A percentile compares a stretch with the other conserved stretches of the same genome.
Evolutionary conservation across 2,113 vertebrate genomes (phyloP).

Genomic region (Oostethus manadensis): DNA sequence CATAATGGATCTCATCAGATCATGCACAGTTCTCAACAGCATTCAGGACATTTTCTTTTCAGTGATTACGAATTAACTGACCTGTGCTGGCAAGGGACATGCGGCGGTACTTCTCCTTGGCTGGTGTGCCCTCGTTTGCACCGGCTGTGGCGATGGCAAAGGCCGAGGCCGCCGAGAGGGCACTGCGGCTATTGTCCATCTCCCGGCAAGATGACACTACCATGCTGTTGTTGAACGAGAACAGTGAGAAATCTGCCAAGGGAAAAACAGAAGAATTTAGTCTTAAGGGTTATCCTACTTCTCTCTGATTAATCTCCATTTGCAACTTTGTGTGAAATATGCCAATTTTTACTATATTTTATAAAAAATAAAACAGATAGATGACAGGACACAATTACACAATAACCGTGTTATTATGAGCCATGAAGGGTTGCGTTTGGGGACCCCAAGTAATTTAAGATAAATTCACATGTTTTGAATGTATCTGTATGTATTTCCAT

Average conservation of each 20-base stretch:
- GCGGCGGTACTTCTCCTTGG: conserved; percentile 92
- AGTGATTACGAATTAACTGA: conserved; percentile 36
- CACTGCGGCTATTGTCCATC: conserved; percentile 84
- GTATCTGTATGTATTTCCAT: no score
- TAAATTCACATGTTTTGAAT: no score
- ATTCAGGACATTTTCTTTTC: not conserved
- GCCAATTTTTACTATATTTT: no score
- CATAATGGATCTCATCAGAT: no score
- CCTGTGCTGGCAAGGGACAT: conserved; percentile 92
- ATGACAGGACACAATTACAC: no score
- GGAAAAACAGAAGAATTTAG: not conserved
- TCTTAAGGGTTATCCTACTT: not conserved
- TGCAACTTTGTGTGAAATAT: no score
- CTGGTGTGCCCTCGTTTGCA: conserved; percentile 90
- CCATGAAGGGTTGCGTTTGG: no score
- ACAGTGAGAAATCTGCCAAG: conserved; percentile 84
- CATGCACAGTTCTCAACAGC: no score
- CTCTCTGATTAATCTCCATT: not conserved
- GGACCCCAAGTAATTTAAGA: no score
- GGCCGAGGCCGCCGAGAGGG: conserved; percentile 88
- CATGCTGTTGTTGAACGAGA: conserved; percentile 91
- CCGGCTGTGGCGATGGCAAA: conserved; percentile 95
- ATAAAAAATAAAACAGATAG: no score
- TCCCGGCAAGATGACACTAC: conserved; percentile 92
- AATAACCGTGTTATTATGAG: no score